Evolutionary conservation across 37 sponge, comb jelly and placozoan genomes (phyloP), one percentile per base, ranked within the genome.

Genomic region (Lycopodina hypogea): DNA sequence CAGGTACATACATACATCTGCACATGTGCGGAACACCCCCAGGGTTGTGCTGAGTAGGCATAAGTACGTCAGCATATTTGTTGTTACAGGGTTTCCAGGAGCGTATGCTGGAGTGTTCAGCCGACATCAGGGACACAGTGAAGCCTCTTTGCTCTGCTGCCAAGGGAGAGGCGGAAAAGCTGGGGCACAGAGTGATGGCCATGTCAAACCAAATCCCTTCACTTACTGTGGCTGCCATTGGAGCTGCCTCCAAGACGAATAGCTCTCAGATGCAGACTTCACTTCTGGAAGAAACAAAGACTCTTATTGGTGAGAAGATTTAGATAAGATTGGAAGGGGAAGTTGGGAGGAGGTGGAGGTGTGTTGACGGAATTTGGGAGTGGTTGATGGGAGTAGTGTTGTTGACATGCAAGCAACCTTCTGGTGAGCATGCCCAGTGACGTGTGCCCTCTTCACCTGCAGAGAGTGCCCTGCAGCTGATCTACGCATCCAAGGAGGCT

Each of bases 81-180:
- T 34, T 68, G 29, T 68, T 84, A 0, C 68, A 87, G 78, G 97
- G 94, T 14, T 93, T 91, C 72, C 93, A 92, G 72, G 90, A 89
- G 35, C 98, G 90, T 67, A 56, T 97, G 84, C 35, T 89, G 37
- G 77, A 87, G 68, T 34, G 73, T 55, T 69, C 80, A 22, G 78
- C 81, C 23, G 81, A 89, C 76, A 88, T 95, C 59, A 74, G 79
- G 45, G 91, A 97, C 24, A 86, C 75, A 3, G 77, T 97, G 9
- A 84, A 79, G 18, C 93, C 95, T 19, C 67, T 97, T 34, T 39
- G 83, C 8, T 78, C 78, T 6, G 90, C 98, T 37, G 95, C 98
- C 32, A 92, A 94, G 76, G 86, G 91, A 17, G 95, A 97, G 61
- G 90, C 98, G 1, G 98, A 97, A 88, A 97, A 92, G 56, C 91